These are phyloP conservation scores for human DNA, from an alignment of 2,113 vertebrate species.

Conservation along the genomic window GRCh38 chr16:6285001-6285500, in stretches of 20 bases:
- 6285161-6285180: neutral
- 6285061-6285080: neutral
- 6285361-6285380: neutral
- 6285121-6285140: neutral
- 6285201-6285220: neutral
- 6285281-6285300: neutral
- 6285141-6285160: neutral
- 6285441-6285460: neutral
- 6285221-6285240: neutral
- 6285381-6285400: neutral
- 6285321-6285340: neutral
- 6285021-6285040: neutral
- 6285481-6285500: neutral
- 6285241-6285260: neutral
- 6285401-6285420: neutral
- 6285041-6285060: neutral
- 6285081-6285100: neutral
- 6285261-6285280: neutral
- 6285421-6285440: neutral
- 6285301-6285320: neutral
- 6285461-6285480: neutral
- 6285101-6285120: neutral
- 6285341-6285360: neutral
- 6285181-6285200: neutral
- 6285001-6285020: neutral